phyloP scores from a whole-genome alignment of 2,888 invertebrate genomes.

The Galeruca laticollis region DNA sequence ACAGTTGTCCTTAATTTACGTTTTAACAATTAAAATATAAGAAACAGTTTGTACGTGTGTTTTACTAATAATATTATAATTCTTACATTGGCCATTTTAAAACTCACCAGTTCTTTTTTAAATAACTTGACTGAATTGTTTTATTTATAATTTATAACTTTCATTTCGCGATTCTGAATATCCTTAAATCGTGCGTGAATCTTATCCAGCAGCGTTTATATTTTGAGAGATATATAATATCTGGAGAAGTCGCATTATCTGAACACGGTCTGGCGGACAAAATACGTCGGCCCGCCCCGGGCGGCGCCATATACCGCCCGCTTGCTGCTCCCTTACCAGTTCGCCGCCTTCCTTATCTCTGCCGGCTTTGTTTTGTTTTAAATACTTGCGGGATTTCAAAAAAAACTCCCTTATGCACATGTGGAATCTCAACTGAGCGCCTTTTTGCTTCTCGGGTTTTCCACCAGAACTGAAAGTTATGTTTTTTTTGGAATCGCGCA shows the following conservation, averaged over 20 bases:
- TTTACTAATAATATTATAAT: no score
- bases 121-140: not conserved
- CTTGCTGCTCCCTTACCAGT: constrained; percentile 16
- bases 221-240: constrained; percentile 30
- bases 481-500: not conserved
- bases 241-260: constrained; percentile 49
- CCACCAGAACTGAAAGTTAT: constrained; percentile 7
- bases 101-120: not conserved
- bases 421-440: constrained; percentile 19
- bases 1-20: no score
- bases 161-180: constrained; percentile 14
- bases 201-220: constrained; percentile 15
- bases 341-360: constrained; percentile 36
- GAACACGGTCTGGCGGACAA: constrained; percentile 54
- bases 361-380: constrained; percentile 37
- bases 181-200: constrained; percentile 27
- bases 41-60: no score
- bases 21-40: no score
- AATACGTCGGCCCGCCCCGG: constrained; percentile 44
- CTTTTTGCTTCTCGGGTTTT: constrained; percentile 10
- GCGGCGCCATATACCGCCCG: constrained; percentile 38
- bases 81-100: no score
- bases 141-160: not conserved
- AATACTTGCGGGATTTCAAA: constrained; percentile 37
- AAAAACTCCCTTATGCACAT: constrained; percentile 24